These are phyloP conservation scores for Onychostoma macrolepis DNA, from an alignment of 2,113 vertebrate genomes.

Conservation along the genomic window DNA sequence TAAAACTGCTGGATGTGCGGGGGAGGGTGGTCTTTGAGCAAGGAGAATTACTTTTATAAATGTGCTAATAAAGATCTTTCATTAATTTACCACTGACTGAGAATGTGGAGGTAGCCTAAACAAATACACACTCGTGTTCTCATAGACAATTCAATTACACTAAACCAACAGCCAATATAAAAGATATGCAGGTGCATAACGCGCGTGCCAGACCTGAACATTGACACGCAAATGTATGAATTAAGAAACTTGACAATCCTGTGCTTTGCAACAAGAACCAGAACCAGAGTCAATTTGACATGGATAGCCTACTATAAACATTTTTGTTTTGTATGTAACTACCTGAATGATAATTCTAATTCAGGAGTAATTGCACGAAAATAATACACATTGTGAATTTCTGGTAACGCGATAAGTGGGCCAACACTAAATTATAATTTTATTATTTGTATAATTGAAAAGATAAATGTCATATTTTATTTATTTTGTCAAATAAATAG, in stretches of 20 bases:
- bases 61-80: conserved; percentile 97
- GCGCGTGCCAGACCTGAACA: not conserved
- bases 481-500: not conserved
- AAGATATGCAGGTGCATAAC: conserved; percentile 27
- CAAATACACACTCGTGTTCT: conserved; percentile 14
- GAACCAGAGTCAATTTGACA: too few relatives aligned
- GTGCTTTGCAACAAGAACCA: not conserved
- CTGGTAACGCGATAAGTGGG: not conserved
- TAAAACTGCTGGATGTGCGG: conserved; percentile 59
- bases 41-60: conserved; percentile 89
- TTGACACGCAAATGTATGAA: not conserved
- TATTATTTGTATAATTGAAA: not conserved
- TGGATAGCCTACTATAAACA: not conserved
- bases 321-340: not conserved
- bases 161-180: conserved; percentile 2
- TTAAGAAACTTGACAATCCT: not conserved
- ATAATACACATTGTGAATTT: not conserved
- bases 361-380: not conserved
- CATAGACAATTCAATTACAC: conserved; percentile 21
- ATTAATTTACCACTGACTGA: conserved; percentile 69
- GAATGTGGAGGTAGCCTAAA: conserved; percentile 18
- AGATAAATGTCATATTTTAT: not conserved
- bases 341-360: not conserved
- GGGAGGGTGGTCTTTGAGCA: conserved; percentile 69
- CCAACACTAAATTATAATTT: not conserved